Evolutionary conservation across 2,888 invertebrate genomes (phyloP).

Genomic region (Byasa hedistus): DNA sequence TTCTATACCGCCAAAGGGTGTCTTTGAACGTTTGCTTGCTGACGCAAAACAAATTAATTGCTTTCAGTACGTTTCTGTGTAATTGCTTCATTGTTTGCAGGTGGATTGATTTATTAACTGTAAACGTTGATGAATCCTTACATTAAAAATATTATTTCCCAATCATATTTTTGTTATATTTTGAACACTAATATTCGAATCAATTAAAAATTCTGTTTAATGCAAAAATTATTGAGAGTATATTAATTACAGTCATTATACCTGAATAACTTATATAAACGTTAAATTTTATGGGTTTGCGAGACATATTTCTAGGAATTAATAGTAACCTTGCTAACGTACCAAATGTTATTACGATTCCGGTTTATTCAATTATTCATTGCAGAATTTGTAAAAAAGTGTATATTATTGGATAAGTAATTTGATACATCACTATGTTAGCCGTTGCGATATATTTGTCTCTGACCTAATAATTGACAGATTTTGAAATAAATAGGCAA

Average conservation of each 20-base stretch:
- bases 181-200: not conserved
- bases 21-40: conserved; percentile 58
- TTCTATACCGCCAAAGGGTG: conserved; percentile 39
- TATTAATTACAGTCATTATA: no score
- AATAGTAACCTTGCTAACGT: no score
- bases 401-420: not conserved
- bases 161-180: conserved; percentile 4
- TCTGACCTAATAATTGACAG: no score
- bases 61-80: conserved; percentile 71
- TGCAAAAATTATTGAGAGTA: not conserved
- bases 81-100: conserved; percentile 72
- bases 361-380: not conserved
- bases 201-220: not conserved
- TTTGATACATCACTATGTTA: not conserved
- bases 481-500: no score
- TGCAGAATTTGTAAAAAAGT: no score
- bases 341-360: not conserved
- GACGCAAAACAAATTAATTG: conserved; percentile 77
- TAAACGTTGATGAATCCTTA: conserved; percentile 41
- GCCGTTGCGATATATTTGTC: no score
- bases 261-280: no score
- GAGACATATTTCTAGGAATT: no score
- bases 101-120: conserved; percentile 74
- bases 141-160: conserved; percentile 3
- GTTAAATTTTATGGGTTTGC: no score